phyloP scores from a whole-genome alignment of 2,797 vertebrate genomes.

The Telmatherina bonti region DNA sequence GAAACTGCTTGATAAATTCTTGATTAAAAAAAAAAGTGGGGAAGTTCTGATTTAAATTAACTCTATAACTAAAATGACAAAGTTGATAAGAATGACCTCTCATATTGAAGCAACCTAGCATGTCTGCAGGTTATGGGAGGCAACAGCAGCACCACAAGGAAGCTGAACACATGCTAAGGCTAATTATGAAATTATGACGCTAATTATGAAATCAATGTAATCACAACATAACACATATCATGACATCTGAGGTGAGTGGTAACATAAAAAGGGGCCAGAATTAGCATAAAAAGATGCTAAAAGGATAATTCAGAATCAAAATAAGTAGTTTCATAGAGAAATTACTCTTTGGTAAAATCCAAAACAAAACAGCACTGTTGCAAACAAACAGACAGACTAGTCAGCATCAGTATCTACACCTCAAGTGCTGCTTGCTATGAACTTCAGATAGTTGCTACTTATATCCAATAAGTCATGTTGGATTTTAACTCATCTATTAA shows the following conservation, averaged over 20 bases:
- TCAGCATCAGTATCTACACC: neutral
- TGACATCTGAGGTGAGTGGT: too few relatives aligned
- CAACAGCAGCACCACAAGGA: neutral
- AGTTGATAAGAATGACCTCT: neutral
- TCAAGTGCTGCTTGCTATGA: neutral
- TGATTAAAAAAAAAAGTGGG: too few relatives aligned
- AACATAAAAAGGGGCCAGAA: too few relatives aligned
- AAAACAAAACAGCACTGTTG: neutral
- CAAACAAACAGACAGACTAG: too few relatives aligned
- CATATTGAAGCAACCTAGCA: neutral
- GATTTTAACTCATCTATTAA: neutral
- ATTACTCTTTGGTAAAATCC: neutral
- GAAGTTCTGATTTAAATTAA: neutral
- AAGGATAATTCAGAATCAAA: neutral
- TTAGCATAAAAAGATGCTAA: neutral
- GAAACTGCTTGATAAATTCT: too few relatives aligned
- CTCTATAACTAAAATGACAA: neutral
- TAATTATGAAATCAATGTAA: too few relatives aligned
- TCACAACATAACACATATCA: too few relatives aligned
- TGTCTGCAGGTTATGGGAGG: neutral
- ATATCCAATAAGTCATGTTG: neutral
- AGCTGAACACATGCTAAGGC: neutral
- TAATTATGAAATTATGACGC: neutral
- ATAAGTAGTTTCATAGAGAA: neutral
- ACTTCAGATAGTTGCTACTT: neutral